Evolutionary conservation across 2,113 vertebrate genomes (phyloP), one percentile per base, ranked within the genome.

Genomic region (Ochotona curzoniae): DNA sequence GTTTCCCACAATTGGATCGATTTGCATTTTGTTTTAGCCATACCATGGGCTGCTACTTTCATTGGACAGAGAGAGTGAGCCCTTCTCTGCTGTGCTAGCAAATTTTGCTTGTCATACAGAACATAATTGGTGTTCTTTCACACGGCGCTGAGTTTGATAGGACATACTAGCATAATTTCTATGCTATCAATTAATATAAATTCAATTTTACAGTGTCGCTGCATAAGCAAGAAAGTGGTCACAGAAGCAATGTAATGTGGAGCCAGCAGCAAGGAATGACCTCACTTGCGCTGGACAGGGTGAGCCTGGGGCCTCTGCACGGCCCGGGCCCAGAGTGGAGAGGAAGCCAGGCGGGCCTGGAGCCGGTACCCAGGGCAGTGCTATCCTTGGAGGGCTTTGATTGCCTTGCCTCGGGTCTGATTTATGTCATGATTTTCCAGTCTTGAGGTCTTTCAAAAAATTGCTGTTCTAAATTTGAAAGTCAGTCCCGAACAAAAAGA

Each of bases 211-310:
- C 71, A 60, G 38, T 47, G 32, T 83, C 9, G 47, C 66, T 66
- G 18, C 60, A 23, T 5, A 1, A 70, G 6, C 17, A 54, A 66
- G 71, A 9, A 82, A 64, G 63, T 57, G 35, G 17, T 21, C 3
- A 47, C 47, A 82, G 54, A 2, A 1, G 6, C 0, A 4, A 7
- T 3, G 1, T n/a, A 14, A 15, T 5, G 0, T 15, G 21, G 28
- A 63, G 20, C 35, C 28, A 8, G 0, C 1, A 1, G 84, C 63
- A 63, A 25, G 54, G 35, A 28, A 11, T 30, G 49, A 51, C n/a
- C 63, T 12, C 2, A 0, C 25, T 61, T 57, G 0, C 54, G 73
- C 49, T n/a, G 7, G 28, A 15, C 38, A 1, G 7, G 8, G 0
- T 32, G 32, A 47, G 23, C 28, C 7, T 74, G 12, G 28, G 30